A percentile compares a stretch with the other conserved stretches of the same genome.
phyloP scores from a whole-genome alignment of 2,113 vertebrate species.

The Ibidorhyncha struthersii region DNA sequence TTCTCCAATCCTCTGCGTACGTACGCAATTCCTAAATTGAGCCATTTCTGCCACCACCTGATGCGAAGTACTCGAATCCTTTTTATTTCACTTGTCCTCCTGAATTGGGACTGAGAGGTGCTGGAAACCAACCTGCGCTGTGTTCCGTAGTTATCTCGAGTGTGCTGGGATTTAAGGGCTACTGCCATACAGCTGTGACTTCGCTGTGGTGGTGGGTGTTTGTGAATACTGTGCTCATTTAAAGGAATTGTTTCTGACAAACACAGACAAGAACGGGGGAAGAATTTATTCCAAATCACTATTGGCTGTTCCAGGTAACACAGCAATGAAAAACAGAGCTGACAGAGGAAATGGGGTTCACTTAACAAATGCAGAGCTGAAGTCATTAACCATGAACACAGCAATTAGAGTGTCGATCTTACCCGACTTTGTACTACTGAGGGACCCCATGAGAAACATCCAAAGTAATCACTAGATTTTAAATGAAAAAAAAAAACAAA shows the following conservation, averaged over 20 bases:
- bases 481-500: no score
- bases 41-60: not conserved
- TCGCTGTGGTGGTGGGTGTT: no score
- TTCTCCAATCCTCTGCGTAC: not conserved
- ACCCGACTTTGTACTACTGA: not conserved
- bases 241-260: not conserved
- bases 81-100: not conserved
- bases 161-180: not conserved
- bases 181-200: not conserved
- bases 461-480: not conserved
- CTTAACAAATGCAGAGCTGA: fast-evolving
- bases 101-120: not conserved
- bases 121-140: no score
- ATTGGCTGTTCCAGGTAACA: not conserved
- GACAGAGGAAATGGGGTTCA: not conserved
- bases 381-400: not conserved
- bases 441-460: not conserved
- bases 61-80: no score
- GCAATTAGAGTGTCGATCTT: fast-evolving
- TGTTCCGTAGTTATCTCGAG: no score
- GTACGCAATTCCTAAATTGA: not conserved
- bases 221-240: no score
- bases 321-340: not conserved
- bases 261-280: not conserved
- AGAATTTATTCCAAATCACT: not conserved